Conservation (phyloP, 2,797 vertebrate genomes). For the Chiropotes sagulatus region DNA sequence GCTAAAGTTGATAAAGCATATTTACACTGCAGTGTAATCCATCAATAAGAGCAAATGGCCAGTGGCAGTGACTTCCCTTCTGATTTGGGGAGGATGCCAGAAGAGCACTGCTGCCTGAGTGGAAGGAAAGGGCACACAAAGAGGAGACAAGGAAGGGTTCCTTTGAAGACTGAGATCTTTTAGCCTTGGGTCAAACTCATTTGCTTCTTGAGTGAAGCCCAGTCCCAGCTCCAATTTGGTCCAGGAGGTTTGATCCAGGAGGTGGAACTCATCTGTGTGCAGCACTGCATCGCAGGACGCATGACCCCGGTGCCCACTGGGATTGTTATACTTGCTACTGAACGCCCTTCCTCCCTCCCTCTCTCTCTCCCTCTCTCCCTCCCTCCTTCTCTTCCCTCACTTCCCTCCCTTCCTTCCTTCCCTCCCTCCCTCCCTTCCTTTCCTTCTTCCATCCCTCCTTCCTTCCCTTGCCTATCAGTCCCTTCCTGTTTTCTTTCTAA, state of each 20-base stretch:
- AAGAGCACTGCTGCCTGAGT: no score
- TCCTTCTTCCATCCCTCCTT: neutral
- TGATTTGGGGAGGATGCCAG: neutral
- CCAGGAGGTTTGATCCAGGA: neutral
- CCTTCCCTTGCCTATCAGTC: no score
- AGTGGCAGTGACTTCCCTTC: neutral
- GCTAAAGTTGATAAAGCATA: neutral
- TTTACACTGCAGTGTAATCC: neutral
- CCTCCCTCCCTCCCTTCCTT: fast-evolving
- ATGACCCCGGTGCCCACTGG: neutral
- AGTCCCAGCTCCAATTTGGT: neutral
- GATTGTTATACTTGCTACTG: neutral
- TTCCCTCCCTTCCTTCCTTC: neutral
- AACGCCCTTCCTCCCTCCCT: neutral
- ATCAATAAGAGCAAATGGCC: neutral
- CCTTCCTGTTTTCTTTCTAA: neutral
- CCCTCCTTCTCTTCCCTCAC: neutral
- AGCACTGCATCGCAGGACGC: fast-evolving
- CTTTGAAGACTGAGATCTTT: neutral
- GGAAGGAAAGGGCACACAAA: no score
- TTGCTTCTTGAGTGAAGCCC: neutral
- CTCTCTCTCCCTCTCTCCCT: no score
- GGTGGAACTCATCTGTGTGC: neutral
- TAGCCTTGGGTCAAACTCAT: no score
- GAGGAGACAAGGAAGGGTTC: neutral